These are phyloP conservation scores for Ylistrum balloti DNA, from an alignment of 1,140 invertebrate genomes.

Conservation along the genomic window DNA sequence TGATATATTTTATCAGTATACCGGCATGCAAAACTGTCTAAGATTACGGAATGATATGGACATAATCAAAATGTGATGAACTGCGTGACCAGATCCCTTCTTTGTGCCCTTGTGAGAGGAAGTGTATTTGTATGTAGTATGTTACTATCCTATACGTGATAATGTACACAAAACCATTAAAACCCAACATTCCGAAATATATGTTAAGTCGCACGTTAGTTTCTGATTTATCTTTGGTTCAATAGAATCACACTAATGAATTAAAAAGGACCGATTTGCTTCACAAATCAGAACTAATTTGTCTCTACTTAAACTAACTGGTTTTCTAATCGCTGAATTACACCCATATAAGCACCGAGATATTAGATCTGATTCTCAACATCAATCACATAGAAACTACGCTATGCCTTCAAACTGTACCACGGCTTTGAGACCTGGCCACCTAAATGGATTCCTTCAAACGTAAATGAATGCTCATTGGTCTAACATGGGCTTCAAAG, in stretches of 20 bases:
- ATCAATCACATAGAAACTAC: background rate
- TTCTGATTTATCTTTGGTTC: background rate
- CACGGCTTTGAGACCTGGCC: background rate
- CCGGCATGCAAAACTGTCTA: background rate
- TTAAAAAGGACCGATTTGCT: background rate
- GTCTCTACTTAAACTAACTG: background rate
- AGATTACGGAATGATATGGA: background rate
- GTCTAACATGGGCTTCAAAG: background rate
- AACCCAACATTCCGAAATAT: background rate
- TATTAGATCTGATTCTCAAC: background rate
- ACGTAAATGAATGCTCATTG: background rate
- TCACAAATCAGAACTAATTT: constrained; percentile 34
- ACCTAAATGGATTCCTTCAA: background rate
- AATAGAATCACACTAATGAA: background rate
- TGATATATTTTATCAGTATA: no score
- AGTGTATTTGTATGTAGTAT: background rate
- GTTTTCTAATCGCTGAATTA: background rate
- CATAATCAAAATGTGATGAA: background rate
- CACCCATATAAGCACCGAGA: background rate
- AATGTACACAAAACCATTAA: background rate
- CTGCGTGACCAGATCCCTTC: background rate
- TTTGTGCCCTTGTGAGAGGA: background rate
- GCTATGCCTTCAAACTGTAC: background rate
- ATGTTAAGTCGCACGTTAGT: background rate
- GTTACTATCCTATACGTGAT: background rate